Evolutionary conservation across 1,140 invertebrate species (phyloP).

Genomic region (Drosophila ambigua): DNA sequence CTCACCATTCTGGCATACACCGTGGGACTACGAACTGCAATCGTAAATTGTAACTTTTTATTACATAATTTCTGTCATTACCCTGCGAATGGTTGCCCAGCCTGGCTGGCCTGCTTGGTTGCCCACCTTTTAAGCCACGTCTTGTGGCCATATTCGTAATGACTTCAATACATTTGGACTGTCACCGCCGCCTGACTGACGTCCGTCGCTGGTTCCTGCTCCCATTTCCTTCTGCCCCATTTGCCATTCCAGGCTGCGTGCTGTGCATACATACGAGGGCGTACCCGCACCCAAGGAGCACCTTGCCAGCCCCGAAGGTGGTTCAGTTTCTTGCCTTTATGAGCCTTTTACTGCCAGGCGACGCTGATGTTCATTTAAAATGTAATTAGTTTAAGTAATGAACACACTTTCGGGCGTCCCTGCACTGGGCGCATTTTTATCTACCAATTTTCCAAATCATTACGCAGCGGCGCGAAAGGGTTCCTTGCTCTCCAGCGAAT

Average conservation of each 20-base stretch:
- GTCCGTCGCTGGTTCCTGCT: constrained; percentile 21
- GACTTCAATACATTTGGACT: constrained; percentile 81
- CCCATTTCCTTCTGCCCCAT: constrained; percentile 42
- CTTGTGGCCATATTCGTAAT: constrained; percentile 76
- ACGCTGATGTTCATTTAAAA: constrained; percentile 77
- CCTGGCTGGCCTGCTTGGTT: constrained; percentile 21
- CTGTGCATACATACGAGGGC: constrained; percentile 64
- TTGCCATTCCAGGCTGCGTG: constrained; percentile 54
- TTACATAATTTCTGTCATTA: constrained; percentile 83
- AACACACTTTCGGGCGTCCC: constrained; percentile 67
- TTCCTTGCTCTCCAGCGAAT: not conserved
- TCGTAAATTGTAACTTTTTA: constrained; percentile 83
- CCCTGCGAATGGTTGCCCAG: constrained; percentile 51
- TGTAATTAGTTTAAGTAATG: constrained; percentile 83
- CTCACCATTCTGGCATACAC: not conserved
- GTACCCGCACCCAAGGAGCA: not conserved
- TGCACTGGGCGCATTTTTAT: constrained; percentile 43
- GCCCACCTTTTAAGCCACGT: constrained; percentile 59
- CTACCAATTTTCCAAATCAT: constrained; percentile 47
- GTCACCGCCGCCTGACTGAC: constrained; percentile 64
- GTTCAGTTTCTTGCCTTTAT: constrained; percentile 56
- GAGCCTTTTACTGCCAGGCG: constrained; percentile 65
- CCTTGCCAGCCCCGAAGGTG: constrained; percentile 3
- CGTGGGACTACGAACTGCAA: constrained; percentile 28
- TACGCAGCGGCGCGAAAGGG: not conserved